Evolutionary conservation across 1,140 invertebrate genomes (phyloP), one percentile per base, ranked within the genome.

Genomic region (Drosophila pseudoananassae): DNA sequence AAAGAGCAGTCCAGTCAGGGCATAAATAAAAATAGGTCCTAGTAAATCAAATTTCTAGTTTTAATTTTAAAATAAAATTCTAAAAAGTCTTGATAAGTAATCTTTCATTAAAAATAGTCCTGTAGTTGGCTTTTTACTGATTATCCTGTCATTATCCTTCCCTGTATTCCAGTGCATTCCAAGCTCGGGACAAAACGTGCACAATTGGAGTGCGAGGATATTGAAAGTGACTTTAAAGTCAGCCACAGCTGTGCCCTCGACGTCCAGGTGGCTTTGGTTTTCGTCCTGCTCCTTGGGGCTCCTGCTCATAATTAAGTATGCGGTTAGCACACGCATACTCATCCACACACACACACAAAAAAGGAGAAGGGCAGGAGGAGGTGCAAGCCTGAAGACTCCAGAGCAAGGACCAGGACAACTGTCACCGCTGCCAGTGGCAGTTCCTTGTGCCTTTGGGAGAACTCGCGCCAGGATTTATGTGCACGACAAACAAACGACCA

Each of bases 401-500:
- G 54, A 49, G 46, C 33, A 36, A 36, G 33, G 43, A 20, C 50
- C 49, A 54, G 69, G 55, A 70, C 60, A 76, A 75, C 71, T 75
- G 71, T 74, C 59, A 78, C 77, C 73, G 65, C 82, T 85, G 82
- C 73, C 81, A 78, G 77, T 85, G 82, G 84, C 84, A 84, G 78
- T 46, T 46, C 17, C 43, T 9, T 23, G 33, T 87, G 78, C 87
- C 87, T 83, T 85, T 90, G 87, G 87, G 87, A 90, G 82, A 87
- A 76, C 82, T 87, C 84, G 82, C 74, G 81, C 57, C 55, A 90
- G 87, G 89, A 90, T 90, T 90, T 90, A 88, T 90, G 83, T 81
- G 88, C 79, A 85, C 73, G 70, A 81, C 84, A 89, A 90, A 90
- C 81, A 89, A 91, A 90, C 89, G 89, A 89, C 68, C 89, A 87